phyloP scores from a whole-genome alignment of 2,888 invertebrate species.

The Oligia strigilis region DNA sequence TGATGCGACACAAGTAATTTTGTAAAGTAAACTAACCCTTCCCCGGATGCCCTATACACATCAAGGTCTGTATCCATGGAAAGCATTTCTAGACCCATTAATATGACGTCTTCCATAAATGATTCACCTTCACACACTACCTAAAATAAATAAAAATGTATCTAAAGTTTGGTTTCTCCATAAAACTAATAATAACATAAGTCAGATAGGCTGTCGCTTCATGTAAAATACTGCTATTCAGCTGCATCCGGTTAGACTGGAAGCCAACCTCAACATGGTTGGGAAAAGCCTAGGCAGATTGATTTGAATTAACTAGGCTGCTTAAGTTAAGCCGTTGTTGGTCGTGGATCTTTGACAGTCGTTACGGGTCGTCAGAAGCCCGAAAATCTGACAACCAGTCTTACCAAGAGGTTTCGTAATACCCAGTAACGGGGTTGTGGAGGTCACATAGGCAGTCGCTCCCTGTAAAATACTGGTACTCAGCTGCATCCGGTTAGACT shows the following conservation, averaged over 20 bases:
- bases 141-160: slow-evolving; percentile 67
- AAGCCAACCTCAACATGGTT: neutral
- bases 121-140: slow-evolving; percentile 86
- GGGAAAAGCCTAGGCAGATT: neutral
- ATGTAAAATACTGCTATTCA: neutral
- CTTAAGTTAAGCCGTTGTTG: no score
- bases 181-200: neutral
- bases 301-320: neutral
- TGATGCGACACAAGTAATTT: no score
- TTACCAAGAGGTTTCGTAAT: no score
- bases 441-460: neutral
- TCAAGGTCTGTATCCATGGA: slow-evolving; percentile 85
- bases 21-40: slow-evolving; percentile 68
- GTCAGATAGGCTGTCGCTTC: neutral
- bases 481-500: neutral
- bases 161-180: neutral
- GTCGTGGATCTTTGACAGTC: no score
- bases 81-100: slow-evolving; percentile 85
- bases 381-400: no score
- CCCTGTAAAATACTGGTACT: neutral
- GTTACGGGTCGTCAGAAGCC: no score
- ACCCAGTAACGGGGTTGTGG: no score
- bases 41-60: slow-evolving; percentile 71
- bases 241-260: neutral
- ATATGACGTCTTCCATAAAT: slow-evolving; percentile 86